Evolutionary conservation across 2,888 invertebrate genomes (phyloP).

Genomic region (Polymixis lichenea): DNA sequence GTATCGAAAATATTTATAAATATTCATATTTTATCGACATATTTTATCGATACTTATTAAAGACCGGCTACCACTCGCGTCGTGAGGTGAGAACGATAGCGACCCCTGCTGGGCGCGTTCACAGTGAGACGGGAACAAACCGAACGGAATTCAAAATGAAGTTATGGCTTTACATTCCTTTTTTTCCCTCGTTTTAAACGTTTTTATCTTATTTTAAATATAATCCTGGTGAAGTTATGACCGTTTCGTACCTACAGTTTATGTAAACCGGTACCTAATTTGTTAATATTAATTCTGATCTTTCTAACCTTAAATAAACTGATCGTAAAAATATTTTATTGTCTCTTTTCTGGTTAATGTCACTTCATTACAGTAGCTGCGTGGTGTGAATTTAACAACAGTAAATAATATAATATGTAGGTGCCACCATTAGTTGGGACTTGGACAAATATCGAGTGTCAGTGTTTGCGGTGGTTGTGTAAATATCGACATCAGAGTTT

Average conservation of each 20-base stretch:
- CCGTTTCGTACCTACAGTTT: slow-evolving; percentile 73
- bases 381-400: slow-evolving; percentile 82
- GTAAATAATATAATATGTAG: slow-evolving; percentile 75
- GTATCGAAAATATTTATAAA: slow-evolving; percentile 89
- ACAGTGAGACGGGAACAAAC: slow-evolving; percentile 87
- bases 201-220: slow-evolving; percentile 85
- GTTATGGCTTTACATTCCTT: slow-evolving; percentile 87
- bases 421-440: slow-evolving; percentile 87
- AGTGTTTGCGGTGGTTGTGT: slow-evolving; percentile 86
- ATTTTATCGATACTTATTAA: slow-evolving; percentile 91
- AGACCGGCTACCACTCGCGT: slow-evolving; percentile 90
- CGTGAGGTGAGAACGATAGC: slow-evolving; percentile 90
- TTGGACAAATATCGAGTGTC: slow-evolving; percentile 87
- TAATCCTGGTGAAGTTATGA: slow-evolving; percentile 79
- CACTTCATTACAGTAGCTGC: slow-evolving; percentile 85
- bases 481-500: slow-evolving; percentile 89
- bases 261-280: slow-evolving; percentile 69
- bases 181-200: slow-evolving; percentile 79
- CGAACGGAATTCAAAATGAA: slow-evolving; percentile 89
- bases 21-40: slow-evolving; percentile 89
- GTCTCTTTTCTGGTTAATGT: slow-evolving; percentile 67
- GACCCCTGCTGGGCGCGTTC: slow-evolving; percentile 88
- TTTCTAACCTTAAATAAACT: slow-evolving; percentile 64
- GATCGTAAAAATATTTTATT: slow-evolving; percentile 62
- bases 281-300: slow-evolving; percentile 67